Base-by-base conservation (phyloP, 2,888 invertebrate species). In the Encarsia formosa region DNA sequence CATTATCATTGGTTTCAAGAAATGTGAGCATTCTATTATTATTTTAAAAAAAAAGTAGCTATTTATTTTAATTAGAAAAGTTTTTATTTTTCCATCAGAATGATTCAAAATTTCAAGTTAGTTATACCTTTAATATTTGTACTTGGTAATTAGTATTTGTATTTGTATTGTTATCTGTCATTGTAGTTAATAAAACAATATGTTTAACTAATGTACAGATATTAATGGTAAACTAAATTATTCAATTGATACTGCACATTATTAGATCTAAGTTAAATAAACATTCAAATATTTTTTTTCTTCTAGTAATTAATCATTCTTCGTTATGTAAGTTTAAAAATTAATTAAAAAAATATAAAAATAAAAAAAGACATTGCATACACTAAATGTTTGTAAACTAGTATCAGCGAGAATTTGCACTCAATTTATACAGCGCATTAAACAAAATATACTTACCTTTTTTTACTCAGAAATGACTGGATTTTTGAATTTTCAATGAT, bases 281-380 rank as follows among this genome's bases (percentile, higher is more conserved):
- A 50, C 51, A 53, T 56, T 46, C 51, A 51, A 48, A 26, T 51
- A 31, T 47, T 49, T 56, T 48, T 49, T 56, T 48, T 45, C 51
- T 49, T 42, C 22, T 51, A 54, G 41, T 46, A 42, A 57, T 42
- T 51, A 53, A 48, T 42, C 50, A 47, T 48, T 56, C 38, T 43
- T 49, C 45, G 29, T n/a, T 29, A 48, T 45, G 45, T 57, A 56
- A 26, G 35, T 16, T 52, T 29, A 52, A 44, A 59, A 43, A 52
- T 43, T 56, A 52, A 46, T 57, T 56, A 48, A 59, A 51, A 31
- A 60, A 58, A 49, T 58, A 53, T 60, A 59, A 49, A 57, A 61
- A 51, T 49, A 52, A 58, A 58, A 47, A 56, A 62, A 63, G 63
- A 63, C 63, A 59, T 63, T 65, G 60, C 59, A 59, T 65, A 63